Evolutionary conservation across 53 echinoderm and acorn worm genomes (phyloP).

Genomic region (Astropecten irregularis): DNA sequence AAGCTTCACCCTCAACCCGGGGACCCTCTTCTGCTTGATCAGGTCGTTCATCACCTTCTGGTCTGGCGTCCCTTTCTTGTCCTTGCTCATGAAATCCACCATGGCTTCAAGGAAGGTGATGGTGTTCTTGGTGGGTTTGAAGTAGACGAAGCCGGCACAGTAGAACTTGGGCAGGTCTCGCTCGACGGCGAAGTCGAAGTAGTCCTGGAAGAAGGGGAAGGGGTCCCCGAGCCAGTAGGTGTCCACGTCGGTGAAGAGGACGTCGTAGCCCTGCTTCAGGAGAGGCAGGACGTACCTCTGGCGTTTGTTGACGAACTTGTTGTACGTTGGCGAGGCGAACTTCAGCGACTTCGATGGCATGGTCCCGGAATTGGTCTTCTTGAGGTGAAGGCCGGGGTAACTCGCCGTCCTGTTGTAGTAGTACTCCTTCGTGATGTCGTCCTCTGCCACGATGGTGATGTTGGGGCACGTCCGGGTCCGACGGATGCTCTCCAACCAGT

Average conservation of each 20-base stretch:
- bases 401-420: not conserved
- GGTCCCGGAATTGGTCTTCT: constrained; percentile 31
- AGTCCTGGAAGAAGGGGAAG: constrained; percentile 66
- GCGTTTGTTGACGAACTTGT: constrained; percentile 78
- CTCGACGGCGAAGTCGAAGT: constrained; percentile 69
- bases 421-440: constrained; percentile 30
- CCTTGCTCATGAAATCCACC: constrained; percentile 52
- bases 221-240: constrained; percentile 80
- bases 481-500: constrained; percentile 73
- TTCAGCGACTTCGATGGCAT: constrained; percentile 29
- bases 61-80: constrained; percentile 54
- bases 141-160: constrained; percentile 83
- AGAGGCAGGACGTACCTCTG: constrained; percentile 54
- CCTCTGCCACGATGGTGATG: constrained; percentile 72
- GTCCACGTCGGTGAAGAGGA: constrained; percentile 81
- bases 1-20: constrained; percentile 58
- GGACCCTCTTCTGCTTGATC: constrained; percentile 5
- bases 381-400: constrained; percentile 41
- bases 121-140: constrained; percentile 57
- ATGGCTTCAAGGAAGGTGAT: constrained; percentile 58
- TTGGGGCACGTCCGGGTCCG: constrained; percentile 51
- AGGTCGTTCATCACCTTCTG: constrained; percentile 70
- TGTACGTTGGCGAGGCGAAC: constrained; percentile 62
- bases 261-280: constrained; percentile 57
- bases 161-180: constrained; percentile 56